These are phyloP conservation scores for Conchocele bisecta DNA, from an alignment of 2,888 invertebrate genomes.

Conservation along the genomic window DNA sequence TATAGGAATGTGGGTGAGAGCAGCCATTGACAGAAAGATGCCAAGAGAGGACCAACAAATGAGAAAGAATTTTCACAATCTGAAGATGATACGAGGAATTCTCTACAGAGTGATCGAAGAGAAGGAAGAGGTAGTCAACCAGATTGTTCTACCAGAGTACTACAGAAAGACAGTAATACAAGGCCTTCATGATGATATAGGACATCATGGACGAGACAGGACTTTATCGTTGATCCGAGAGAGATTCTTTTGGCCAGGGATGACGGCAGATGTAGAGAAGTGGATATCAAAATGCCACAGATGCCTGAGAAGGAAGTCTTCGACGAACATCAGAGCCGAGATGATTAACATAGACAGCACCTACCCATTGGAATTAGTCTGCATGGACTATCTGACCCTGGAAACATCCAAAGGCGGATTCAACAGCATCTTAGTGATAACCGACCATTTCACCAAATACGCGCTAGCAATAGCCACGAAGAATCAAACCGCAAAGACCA, in stretches of 20 bases:
- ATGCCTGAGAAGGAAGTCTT: slow-evolving; percentile 13
- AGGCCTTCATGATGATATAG: slow-evolving; percentile 23
- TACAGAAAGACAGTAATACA: neutral
- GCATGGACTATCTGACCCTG: slow-evolving; percentile 31
- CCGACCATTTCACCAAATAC: slow-evolving; percentile 34
- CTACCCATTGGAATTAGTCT: slow-evolving; percentile 26
- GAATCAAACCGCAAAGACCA: slow-evolving; percentile 41
- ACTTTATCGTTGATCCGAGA: slow-evolving; percentile 4
- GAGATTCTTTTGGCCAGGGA: slow-evolving; percentile 31
- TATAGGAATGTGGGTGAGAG: slow-evolving; percentile 10
- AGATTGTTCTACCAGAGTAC: slow-evolving; percentile 3
- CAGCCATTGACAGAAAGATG: slow-evolving; percentile 4
- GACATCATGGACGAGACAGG: slow-evolving; percentile 23
- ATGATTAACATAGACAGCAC: slow-evolving; percentile 16
- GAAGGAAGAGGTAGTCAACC: neutral
- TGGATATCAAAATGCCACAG: slow-evolving; percentile 26
- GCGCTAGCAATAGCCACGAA: slow-evolving; percentile 25
- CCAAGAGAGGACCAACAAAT: slow-evolving; percentile 5
- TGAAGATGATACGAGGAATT: slow-evolving; percentile 14
- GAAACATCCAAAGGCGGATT: slow-evolving; percentile 13
- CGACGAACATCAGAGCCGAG: slow-evolving; percentile 7
- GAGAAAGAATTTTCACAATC: slow-evolving; percentile 10
- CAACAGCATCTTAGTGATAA: slow-evolving; percentile 22
- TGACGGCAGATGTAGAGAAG: slow-evolving; percentile 18
- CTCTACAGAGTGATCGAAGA: slow-evolving; percentile 11